Conservation (phyloP, 2,113 vertebrate species). For the Dissostichus mawsoni region DNA sequence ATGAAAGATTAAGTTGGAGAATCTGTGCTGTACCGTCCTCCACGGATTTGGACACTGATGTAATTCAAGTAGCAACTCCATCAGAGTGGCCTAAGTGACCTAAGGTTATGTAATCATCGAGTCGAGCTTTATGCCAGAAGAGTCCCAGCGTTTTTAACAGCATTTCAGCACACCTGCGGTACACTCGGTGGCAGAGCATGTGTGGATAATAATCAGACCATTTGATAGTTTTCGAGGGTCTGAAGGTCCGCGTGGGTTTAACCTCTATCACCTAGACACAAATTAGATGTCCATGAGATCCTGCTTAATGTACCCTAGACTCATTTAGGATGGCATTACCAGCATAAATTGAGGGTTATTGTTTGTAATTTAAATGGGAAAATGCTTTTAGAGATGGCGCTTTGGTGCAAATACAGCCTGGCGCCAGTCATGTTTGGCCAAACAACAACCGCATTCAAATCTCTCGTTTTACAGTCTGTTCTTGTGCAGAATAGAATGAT, state of each 20-base stretch:
- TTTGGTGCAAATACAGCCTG: conserved; percentile 4
- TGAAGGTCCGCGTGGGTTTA: not conserved
- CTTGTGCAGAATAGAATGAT: not conserved
- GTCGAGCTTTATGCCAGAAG: conserved; percentile 38
- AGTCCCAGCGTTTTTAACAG: conserved; percentile 24
- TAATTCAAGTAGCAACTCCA: conserved; percentile 41
- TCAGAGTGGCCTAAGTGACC: conserved; percentile 26
- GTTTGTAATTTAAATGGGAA: conserved; percentile 27
- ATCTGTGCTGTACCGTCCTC: not conserved
- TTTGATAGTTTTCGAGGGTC: conserved; percentile 31
- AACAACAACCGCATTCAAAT: conserved; percentile 1
- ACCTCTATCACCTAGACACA: conserved; percentile 31
- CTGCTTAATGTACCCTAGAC: conserved; percentile 21
- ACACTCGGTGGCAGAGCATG: not conserved
- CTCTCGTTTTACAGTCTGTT: not conserved
- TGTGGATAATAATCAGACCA: conserved; percentile 32
- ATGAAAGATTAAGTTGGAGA: not conserved
- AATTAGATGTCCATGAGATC: conserved; percentile 32
- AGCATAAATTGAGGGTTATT: not conserved
- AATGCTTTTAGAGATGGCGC: not conserved
- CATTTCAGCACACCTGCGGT: conserved; percentile 24
- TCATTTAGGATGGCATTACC: conserved; percentile 19
- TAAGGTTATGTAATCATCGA: conserved; percentile 41
- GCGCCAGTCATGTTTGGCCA: not conserved
- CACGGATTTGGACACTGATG: conserved; percentile 40